Evolutionary conservation across 2,113 vertebrate species (phyloP), one percentile per base, ranked within the genome.

Genomic region (Hirundichthys speculiger): DNA sequence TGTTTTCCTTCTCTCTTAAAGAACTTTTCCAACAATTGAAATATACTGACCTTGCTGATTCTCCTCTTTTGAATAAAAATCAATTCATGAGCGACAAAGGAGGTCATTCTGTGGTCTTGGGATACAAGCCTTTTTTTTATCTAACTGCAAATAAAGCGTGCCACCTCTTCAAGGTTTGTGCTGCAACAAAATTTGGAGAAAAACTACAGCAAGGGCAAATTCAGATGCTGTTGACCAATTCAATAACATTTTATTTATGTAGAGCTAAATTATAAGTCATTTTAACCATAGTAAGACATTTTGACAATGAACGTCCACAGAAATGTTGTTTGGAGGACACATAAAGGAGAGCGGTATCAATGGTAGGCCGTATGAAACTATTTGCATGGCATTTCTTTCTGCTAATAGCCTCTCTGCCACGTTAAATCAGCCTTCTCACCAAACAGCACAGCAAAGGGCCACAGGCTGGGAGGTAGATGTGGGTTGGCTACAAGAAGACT

Each of bases 401-500:
- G 72, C 77, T 91, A 91, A 92, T 90, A 89, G 88, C 63, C 80
- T 89, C 80, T 77, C 80, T 84, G 85, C 61, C 85, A 78, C 66
- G 21, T 79, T 84, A 73, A 79, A 62, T 77, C 77, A 75, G 56
- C 63, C 73, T 46, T 63, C 85, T 87, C 75, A 85, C 53, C 42
- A 88, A 86, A 89, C 86, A n/a, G n/a, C n/a, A n/a, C n/a, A n/a
- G n/a, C n/a, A n/a, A n/a, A n/a, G n/a, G n/a, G n/a, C n/a, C n/a
- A n/a, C n/a, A n/a, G n/a, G n/a, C n/a, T n/a, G n/a, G n/a, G n/a
- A n/a, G n/a, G n/a, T n/a, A n/a, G n/a, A n/a, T n/a, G n/a, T n/a
- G n/a, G n/a, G n/a, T n/a, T n/a, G n/a, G n/a, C n/a, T n/a, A n/a
- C n/a, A n/a, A n/a, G n/a, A n/a, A n/a, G n/a, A n/a, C n/a, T n/a